Evolutionary conservation across 2,888 invertebrate genomes (phyloP).

Genomic region (Mimumesa dahlbomi): DNA sequence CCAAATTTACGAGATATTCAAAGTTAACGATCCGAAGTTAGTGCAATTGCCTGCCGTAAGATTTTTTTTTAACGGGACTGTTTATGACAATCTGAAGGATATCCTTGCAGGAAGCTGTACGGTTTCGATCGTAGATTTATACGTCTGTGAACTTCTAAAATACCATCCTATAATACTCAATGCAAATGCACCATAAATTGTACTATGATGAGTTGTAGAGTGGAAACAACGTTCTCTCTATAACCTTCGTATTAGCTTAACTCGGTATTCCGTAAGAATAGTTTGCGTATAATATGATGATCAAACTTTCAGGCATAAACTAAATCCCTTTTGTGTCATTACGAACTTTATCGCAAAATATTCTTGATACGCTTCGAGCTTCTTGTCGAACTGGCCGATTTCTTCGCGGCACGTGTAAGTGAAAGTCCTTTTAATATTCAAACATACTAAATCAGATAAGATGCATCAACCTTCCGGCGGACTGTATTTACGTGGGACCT

Average conservation of each 20-base stretch:
- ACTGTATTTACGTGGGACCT: conserved; percentile 7
- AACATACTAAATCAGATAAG: neutral
- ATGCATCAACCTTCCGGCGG: conserved; percentile 4
- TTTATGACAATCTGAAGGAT: neutral
- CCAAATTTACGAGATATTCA: neutral
- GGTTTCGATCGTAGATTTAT: conserved; percentile 36
- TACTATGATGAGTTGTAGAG: conserved; percentile 2
- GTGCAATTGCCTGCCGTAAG: neutral
- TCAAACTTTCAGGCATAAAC: conserved; percentile 60
- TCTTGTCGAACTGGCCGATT: neutral
- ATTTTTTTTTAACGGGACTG: conserved; percentile 10
- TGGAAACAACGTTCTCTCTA: conserved; percentile 8
- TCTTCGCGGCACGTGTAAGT: neutral
- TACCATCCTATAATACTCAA: conserved; percentile 36
- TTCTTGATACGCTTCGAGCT: conserved; percentile 60
- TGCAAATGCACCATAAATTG: conserved; percentile 45
- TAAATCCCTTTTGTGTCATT: conserved; percentile 58
- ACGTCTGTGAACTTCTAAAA: conserved; percentile 44
- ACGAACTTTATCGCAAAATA: conserved; percentile 55
- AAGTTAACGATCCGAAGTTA: conserved; percentile 8
- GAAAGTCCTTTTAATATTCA: neutral
- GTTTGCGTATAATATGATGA: conserved; percentile 33
- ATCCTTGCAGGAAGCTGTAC: conserved; percentile 9
- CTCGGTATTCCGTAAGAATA: conserved; percentile 46
- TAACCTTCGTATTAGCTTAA: conserved; percentile 36